Evolutionary conservation across 2,888 invertebrate genomes (phyloP).

Genomic region (Abrostola triplasia): DNA sequence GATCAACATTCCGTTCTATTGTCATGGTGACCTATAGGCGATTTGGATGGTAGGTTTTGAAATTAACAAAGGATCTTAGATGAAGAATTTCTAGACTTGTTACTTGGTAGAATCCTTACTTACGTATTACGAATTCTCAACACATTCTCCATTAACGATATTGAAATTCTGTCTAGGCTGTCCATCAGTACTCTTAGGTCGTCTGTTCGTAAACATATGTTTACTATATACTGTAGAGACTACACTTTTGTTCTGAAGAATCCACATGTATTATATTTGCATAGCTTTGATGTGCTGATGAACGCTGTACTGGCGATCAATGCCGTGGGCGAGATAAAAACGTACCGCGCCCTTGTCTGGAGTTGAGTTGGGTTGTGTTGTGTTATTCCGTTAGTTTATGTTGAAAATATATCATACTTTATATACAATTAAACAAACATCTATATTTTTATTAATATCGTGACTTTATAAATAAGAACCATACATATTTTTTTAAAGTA

Average conservation of each 20-base stretch:
- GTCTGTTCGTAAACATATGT: slow-evolving; percentile 1
- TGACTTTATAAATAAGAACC: too few species aligned
- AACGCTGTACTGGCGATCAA: slow-evolving; percentile 13
- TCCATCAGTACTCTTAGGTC: neutral
- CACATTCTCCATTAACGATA: slow-evolving; percentile 9
- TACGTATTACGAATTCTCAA: neutral
- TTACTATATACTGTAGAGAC: slow-evolving; percentile 4
- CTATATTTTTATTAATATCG: too few species aligned
- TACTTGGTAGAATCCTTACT: neutral
- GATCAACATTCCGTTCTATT: neutral
- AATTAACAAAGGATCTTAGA: neutral
- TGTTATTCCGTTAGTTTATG: slow-evolving; percentile 21
- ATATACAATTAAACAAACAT: too few species aligned
- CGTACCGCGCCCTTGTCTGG: slow-evolving; percentile 32
- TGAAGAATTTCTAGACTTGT: neutral
- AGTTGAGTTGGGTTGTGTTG: slow-evolving; percentile 34
- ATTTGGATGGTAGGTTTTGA: neutral
- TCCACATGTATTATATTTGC: neutral
- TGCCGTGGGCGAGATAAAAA: slow-evolving; percentile 16
- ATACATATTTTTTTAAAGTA: too few species aligned
- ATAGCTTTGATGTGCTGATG: slow-evolving; percentile 30
- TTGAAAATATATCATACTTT: too few species aligned
- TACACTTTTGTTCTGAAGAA: slow-evolving; percentile 1
- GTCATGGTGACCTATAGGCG: neutral
- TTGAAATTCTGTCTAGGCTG: slow-evolving; percentile 11